Percentiles rank a stretch among this genome's conserved stretches.
phyloP scores from a whole-genome alignment of 2,113 vertebrate species.

The Gopherus evgoodei region DNA sequence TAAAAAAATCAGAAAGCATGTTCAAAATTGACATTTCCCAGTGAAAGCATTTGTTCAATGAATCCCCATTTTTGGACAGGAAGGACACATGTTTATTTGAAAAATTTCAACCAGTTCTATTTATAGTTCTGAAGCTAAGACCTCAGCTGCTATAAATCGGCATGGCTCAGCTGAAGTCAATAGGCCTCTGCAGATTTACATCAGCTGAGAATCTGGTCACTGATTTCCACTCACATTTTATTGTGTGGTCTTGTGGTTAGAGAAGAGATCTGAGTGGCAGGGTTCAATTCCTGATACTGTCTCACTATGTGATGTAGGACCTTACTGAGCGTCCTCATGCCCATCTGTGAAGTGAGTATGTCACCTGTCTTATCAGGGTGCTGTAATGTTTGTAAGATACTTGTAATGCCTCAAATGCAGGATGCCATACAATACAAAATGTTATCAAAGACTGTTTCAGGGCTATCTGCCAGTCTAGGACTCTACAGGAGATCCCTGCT shows the following conservation, averaged over 20 bases:
- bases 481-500: neutral
- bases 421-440: neutral
- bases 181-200: neutral
- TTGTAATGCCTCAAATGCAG: neutral
- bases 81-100: accelerated
- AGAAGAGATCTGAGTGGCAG: neutral
- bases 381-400: neutral
- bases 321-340: neutral
- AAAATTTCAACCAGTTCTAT: neutral
- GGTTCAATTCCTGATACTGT: neutral
- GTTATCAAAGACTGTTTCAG: neutral
- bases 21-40: neutral
- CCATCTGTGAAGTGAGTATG: neutral
- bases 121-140: neutral
- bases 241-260: neutral
- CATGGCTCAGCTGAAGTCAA: neutral
- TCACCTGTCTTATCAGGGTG: neutral
- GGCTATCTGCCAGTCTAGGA: neutral
- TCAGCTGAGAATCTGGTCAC: neutral
- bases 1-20: neutral
- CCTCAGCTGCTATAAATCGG: neutral
- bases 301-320: neutral
- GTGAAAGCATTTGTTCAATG: accelerated
- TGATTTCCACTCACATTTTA: neutral
- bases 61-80: neutral